Evolutionary conservation across 1,140 invertebrate genomes (phyloP), one percentile per base, ranked within the genome.

Genomic region (Antheraea mylitta): DNA sequence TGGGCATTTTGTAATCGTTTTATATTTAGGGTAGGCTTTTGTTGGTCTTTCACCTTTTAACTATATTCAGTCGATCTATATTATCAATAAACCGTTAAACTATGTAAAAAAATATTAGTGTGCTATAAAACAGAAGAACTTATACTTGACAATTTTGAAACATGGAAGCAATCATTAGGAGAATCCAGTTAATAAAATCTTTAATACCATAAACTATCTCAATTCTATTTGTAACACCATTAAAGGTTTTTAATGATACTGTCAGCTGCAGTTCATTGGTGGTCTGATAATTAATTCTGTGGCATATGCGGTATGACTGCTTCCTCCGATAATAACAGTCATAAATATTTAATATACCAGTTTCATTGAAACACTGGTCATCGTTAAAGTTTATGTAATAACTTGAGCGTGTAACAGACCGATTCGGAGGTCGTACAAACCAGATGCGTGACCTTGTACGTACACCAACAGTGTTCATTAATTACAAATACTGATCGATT

Each of bases 281-380:
- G 22, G 48, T 42, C 62, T 73, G 73, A 45, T 78, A 80, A 80
- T 82, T 77, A 75, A 79, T 79, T 78, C 72, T 72, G 79, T 79
- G 69, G 71, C 72, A 73, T 71, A 73, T 79, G 76, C 81, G 45
- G 45, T 53, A n/a, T 6, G 45, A 72, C 77, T 71, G 72, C 75
- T 89, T 87, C 85, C 83, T 87, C 76, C 75, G 68, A 66, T 73
- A 79, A 79, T 78, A 79, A 74, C 77, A 82, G 78, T 79, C 72
- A 64, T 74, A 67, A 77, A 74, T 64, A n/a, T 53, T 53, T 53
- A 16, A 53, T 63, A 72, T 74, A 58, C 60, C 67, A 58, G 62
- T 74, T 74, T 58, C 69, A 73, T 67, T 72, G 58, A 72, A 53
- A 19, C 36, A 38, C 9, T 45, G 11, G 42, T 11, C 58, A 38